Conservation (phyloP, 2,113 vertebrate genomes). For the Glareola pratincola region DNA sequence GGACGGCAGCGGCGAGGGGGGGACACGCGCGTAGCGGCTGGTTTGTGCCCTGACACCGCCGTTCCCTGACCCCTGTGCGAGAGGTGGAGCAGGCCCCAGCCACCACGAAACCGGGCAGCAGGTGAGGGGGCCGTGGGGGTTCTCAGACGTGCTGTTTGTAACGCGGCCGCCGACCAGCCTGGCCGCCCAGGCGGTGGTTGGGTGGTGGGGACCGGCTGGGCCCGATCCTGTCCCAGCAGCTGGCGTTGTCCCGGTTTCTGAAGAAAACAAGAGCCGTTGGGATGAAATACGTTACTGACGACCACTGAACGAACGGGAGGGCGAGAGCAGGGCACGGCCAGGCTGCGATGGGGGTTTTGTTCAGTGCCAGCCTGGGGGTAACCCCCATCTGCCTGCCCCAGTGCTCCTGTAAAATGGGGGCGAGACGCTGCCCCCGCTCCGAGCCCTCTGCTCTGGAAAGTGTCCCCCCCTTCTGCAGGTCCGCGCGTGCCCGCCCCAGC, state of each 20-base stretch:
- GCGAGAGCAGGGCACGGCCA: not conserved
- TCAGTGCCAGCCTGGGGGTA: not conserved
- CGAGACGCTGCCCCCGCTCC: fast-evolving
- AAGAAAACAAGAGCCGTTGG: not conserved
- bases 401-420: fast-evolving
- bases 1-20: not conserved
- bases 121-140: not conserved
- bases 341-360: not conserved
- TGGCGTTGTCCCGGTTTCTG: fast-evolving
- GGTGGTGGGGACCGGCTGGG: not conserved
- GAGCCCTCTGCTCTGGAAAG: not conserved
- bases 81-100: not conserved
- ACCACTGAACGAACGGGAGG: fast-evolving
- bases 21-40: fast-evolving
- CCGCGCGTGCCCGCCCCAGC: not conserved
- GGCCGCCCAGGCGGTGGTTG: fast-evolving
- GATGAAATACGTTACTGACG: fast-evolving
- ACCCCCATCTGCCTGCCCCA: fast-evolving
- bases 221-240: fast-evolving
- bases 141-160: fast-evolving
- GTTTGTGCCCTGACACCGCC: not conserved
- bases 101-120: not conserved
- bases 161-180: not conserved
- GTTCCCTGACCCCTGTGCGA: not conserved
- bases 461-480: fast-evolving